Evolutionary conservation across 2,888 invertebrate species (phyloP), one percentile per base, ranked within the genome.

Genomic region (Eulithis prunata): DNA sequence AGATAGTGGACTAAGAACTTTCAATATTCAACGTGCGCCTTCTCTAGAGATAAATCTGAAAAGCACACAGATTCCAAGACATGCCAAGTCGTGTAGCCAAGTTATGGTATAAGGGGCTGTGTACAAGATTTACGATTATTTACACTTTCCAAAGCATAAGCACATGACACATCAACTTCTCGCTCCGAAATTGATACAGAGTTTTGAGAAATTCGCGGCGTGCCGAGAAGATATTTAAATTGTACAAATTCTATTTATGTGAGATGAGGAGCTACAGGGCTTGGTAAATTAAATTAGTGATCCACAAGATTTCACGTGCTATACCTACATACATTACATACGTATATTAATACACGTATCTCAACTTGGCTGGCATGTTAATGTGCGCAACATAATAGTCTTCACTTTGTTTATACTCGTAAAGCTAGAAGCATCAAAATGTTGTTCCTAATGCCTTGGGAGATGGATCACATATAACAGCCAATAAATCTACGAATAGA

Each of bases 251-350:
- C 68, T 73, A 78, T 81, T 80, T 79, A 78, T 72, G 73, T 75
- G 76, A 80, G 74, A 82, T 74, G 77, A 71, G 75, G 76, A 79
- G 76, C 78, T 79, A 72, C 68, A 70, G 78, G 77, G 78, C 81
- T 78, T 69, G 77, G 74, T 70, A 81, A 81, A 85, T 85, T 82
- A 81, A 85, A 83, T 85, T 84, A 82, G 79, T 74, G 75, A 77
- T 77, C 74, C 74, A 72, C 73, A 71, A 73, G 68, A 71, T 69
- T 72, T 73, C 72, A 64, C 56, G 62, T 72, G 69, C 66, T 54
- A 64, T 49, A 49, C 45, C n/a, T 21, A 21, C 21, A n/a, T 45
- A 45, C n/a, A 45, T 45, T 12, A 45, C 47, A 14, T 47, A 41
- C 5, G 14, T 14, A 47, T 14, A 14, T 14, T 21, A 21, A 21